These are phyloP conservation scores for Trachelus stipa DNA, from an alignment of 2,888 invertebrate genomes.

Conservation along the genomic window DNA sequence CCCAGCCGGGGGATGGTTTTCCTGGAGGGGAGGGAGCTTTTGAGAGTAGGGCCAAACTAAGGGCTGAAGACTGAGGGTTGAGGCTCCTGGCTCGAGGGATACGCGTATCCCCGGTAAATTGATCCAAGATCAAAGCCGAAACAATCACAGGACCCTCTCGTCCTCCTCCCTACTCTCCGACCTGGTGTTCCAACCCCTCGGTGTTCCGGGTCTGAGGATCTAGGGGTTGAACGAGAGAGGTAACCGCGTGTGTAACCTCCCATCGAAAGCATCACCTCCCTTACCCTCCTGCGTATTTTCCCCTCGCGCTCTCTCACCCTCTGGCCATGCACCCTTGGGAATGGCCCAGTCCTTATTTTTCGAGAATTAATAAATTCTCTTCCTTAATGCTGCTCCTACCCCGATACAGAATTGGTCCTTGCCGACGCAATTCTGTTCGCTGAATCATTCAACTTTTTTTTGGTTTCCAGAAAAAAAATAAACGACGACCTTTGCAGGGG, in stretches of 20 bases:
- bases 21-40: neutral
- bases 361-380: constrained; percentile 42
- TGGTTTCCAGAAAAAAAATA: no score
- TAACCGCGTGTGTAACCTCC: constrained; percentile 63
- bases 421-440: no score
- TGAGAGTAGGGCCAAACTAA: constrained; percentile 4
- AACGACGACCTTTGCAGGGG: no score
- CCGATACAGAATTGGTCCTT: no score
- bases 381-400: no score
- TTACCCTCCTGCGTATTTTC: constrained; percentile 1
- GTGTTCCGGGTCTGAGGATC: constrained; percentile 18
- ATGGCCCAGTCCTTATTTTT: constrained; percentile 29
- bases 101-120: constrained; percentile 64
- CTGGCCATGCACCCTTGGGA: constrained; percentile 12
- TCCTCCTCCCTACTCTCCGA: constrained; percentile 25
- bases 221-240: constrained; percentile 42
- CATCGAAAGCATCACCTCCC: constrained; percentile 36
- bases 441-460: no score
- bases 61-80: neutral
- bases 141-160: constrained; percentile 64
- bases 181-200: neutral
- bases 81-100: constrained; percentile 39
- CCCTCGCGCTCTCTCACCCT: constrained; percentile 3
- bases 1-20: no score
- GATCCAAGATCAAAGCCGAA: constrained; percentile 67